Base-by-base conservation (phyloP, 2,888 invertebrate genomes). In the Biston betularia region DNA sequence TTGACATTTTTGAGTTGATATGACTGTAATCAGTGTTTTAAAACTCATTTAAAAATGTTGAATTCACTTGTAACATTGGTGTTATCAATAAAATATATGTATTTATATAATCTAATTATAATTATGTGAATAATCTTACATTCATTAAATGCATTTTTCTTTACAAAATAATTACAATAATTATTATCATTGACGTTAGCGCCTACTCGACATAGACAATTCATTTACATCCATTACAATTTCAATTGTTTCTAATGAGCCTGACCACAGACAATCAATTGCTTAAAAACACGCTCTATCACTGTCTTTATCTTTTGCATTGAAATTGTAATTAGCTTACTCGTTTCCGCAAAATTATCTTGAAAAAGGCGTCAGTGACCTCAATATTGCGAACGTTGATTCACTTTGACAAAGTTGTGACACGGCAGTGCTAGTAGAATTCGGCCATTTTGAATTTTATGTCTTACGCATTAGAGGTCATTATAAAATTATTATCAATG, bases 281-380 rank as follows among this genome's bases (percentile, higher is more conserved):
- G 74, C 74, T 74, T 60, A 1, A 46, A 70, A 70, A 52, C 38
- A 45, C 40, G 9, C 12, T 34, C n/a, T 45, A 34, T 45, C 42
- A 44, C 50, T 69, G 44, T 81, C 85, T 73, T 81, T 76, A 75
- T 85, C 78, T 45, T 64, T 75, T 77, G 42, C 54, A 44, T 48
- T 58, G 58, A 42, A 73, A 77, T 73, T 65, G 61, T 45, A 75
- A 77, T 79, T 71, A 65, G 71, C 73, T 50, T 77, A 69, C 88
- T 87, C 89, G 68, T 75, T 88, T 86, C 77, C 78, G 83, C 87
- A 79, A 85, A 88, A 85, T 89, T 86, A 82, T 85, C 83, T 79
- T 80, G 71, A 78, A 88, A 91, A 90, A 88, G 88, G 88, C 90
- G 93, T 90, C 92, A 89, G 83, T 92, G 93, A 92, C 92, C 93